phyloP scores from a whole-genome alignment of 2,797 vertebrate genomes.

The Xiphophorus birchmanni region DNA sequence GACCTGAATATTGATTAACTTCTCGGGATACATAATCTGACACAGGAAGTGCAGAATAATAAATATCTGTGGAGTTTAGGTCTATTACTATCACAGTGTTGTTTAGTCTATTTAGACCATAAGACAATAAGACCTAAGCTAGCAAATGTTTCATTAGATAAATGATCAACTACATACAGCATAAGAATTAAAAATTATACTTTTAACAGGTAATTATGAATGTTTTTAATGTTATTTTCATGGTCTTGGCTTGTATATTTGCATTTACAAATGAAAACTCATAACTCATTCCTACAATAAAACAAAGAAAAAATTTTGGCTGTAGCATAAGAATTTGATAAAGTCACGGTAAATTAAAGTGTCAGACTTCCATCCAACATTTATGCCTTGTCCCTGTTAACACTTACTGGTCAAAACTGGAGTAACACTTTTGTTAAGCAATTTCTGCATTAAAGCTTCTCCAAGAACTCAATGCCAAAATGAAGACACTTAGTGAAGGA shows the following conservation, averaged over 20 bases:
- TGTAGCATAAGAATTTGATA: neutral
- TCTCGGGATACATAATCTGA: slow-evolving; percentile 29
- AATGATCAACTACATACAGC: neutral
- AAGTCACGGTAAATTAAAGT: neutral
- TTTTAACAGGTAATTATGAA: neutral
- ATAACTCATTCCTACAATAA: neutral
- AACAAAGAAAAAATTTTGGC: neutral
- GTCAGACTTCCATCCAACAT: neutral
- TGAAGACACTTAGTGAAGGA: neutral
- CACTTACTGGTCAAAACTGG: neutral
- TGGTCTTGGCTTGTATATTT: neutral
- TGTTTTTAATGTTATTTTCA: neutral
- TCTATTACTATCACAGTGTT: neutral
- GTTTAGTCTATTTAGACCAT: slow-evolving; percentile 1
- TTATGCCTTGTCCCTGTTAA: neutral
- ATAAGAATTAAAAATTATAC: neutral
- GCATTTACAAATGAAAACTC: neutral
- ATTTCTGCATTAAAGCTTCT: neutral
- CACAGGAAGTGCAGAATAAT: slow-evolving; percentile 6
- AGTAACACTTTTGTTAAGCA: neutral
- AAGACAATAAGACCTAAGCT: neutral
- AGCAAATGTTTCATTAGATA: neutral
- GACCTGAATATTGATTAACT: slow-evolving; percentile 62
- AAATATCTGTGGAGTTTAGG: slow-evolving; percentile 2
- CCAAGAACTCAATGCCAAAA: neutral